Evolutionary conservation across 2,888 invertebrate genomes (phyloP).

Genomic region (Amblyjoppa fuscipennis): DNA sequence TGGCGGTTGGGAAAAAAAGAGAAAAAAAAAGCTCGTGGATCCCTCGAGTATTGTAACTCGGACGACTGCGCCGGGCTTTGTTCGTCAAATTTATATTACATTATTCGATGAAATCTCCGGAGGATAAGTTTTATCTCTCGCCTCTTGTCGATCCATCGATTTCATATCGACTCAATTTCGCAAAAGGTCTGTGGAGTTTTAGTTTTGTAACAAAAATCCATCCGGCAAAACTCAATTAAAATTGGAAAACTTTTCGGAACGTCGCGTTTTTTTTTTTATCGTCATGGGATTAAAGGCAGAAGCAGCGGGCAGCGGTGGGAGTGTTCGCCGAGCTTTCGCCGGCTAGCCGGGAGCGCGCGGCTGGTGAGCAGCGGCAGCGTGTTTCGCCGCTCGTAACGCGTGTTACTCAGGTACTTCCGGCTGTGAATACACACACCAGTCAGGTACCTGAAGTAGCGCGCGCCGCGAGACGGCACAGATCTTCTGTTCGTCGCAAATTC

Average conservation of each 20-base stretch:
- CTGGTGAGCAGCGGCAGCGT: background rate
- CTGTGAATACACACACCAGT: constrained; percentile 90
- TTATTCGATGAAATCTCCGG: constrained; percentile 22
- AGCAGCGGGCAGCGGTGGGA: background rate
- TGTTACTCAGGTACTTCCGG: constrained; percentile 96
- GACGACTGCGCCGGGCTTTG: background rate
- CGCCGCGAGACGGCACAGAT: constrained; percentile 88
- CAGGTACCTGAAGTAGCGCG: constrained; percentile 99
- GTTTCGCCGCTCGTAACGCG: constrained; percentile 88
- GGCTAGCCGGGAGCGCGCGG: background rate
- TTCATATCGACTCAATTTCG: constrained; percentile 2
- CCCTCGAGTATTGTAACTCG: constrained; percentile 1
- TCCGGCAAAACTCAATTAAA: background rate
- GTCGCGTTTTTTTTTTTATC: background rate
- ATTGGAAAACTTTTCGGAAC: background rate
- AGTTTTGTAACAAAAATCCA: background rate
- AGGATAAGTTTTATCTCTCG: background rate
- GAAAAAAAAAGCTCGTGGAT: constrained; percentile 4
- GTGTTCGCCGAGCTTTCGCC: background rate
- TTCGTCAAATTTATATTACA: constrained; percentile 20
- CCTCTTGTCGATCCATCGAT: constrained; percentile 3
- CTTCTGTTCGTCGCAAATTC: constrained; percentile 34
- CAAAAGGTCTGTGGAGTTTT: constrained; percentile 24
- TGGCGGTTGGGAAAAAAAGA: constrained; percentile 8
- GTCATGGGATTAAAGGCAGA: background rate